A percentile compares a stretch with the other conserved stretches of the same genome.
Conservation (phyloP, 2,888 invertebrate genomes). For the Gymnosoma rotundatum region DNA sequence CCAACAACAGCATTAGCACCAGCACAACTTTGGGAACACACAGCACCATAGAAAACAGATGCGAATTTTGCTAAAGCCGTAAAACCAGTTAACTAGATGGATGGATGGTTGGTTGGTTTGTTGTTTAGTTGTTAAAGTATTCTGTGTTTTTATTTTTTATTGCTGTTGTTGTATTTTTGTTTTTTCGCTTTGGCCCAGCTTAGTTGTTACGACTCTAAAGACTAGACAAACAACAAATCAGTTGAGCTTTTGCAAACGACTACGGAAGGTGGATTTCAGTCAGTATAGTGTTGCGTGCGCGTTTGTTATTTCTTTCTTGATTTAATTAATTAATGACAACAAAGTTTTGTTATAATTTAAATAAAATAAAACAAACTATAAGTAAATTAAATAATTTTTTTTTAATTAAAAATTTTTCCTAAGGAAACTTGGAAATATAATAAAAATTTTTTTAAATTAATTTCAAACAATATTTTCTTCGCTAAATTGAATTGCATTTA, state of each 20-base stretch:
- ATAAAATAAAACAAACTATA: constrained; percentile 30
- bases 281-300: constrained; percentile 71
- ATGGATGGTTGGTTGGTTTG: constrained; percentile 46
- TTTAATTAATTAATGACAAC: constrained; percentile 21
- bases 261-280: constrained; percentile 74
- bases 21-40: constrained; percentile 35
- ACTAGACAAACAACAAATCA: constrained; percentile 73
- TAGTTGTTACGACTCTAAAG: constrained; percentile 52
- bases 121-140: constrained; percentile 40
- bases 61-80: constrained; percentile 66
- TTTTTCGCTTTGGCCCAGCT: constrained; percentile 51
- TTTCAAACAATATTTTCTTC: background rate
- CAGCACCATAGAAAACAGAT: constrained; percentile 62
- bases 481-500: background rate
- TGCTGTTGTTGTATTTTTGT: constrained; percentile 25
- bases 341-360: constrained; percentile 22
- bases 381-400: constrained; percentile 19
- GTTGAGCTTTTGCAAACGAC: constrained; percentile 80
- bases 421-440: background rate
- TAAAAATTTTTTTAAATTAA: background rate
- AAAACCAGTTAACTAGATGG: constrained; percentile 66
- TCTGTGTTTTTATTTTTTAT: constrained; percentile 24
- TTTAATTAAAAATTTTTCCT: background rate
- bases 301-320: constrained; percentile 50
- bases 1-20: constrained; percentile 16